phyloP scores from a whole-genome alignment of 2,113 vertebrate genomes.

The Eleginops maclovinus region DNA sequence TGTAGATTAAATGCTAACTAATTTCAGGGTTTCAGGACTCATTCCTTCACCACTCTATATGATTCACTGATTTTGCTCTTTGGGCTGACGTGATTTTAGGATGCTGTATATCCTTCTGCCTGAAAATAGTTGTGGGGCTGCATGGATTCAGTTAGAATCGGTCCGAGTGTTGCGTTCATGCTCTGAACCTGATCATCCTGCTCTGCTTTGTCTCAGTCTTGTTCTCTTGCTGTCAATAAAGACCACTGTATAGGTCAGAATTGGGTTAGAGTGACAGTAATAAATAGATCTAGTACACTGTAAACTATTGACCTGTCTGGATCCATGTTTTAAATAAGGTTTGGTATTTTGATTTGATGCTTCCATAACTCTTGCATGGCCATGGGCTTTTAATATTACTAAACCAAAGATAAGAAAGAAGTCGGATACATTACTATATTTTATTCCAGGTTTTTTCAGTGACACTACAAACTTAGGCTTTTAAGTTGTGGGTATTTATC shows the following conservation, averaged over 20 bases:
- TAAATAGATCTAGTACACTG: constrained; percentile 14
- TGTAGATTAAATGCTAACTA: too few relatives aligned
- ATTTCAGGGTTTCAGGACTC: too few relatives aligned
- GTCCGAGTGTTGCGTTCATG: constrained; percentile 4
- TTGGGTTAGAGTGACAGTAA: constrained; percentile 52
- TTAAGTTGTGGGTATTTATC: too few relatives aligned
- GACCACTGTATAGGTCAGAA: constrained; percentile 21
- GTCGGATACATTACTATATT: too few relatives aligned
- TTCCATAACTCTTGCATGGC: too few relatives aligned
- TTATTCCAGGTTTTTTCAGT: too few relatives aligned
- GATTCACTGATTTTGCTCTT: neutral
- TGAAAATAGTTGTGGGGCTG: neutral
- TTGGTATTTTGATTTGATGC: constrained; percentile 12
- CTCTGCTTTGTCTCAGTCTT: constrained; percentile 68
- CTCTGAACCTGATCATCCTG: constrained; percentile 44
- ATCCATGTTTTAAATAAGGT: constrained; percentile 40
- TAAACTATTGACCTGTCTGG: constrained; percentile 57
- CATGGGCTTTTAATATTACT: too few relatives aligned
- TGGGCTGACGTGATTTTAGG: constrained; percentile 2
- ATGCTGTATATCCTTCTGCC: neutral
- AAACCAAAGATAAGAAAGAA: too few relatives aligned
- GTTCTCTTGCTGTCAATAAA: constrained; percentile 43
- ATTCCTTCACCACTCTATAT: too few relatives aligned
- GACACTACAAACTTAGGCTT: too few relatives aligned
- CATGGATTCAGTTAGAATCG: constrained; percentile 49